Evolutionary conservation across 2,113 vertebrate species (phyloP).

Genomic region (Aplodontia rufa): DNA sequence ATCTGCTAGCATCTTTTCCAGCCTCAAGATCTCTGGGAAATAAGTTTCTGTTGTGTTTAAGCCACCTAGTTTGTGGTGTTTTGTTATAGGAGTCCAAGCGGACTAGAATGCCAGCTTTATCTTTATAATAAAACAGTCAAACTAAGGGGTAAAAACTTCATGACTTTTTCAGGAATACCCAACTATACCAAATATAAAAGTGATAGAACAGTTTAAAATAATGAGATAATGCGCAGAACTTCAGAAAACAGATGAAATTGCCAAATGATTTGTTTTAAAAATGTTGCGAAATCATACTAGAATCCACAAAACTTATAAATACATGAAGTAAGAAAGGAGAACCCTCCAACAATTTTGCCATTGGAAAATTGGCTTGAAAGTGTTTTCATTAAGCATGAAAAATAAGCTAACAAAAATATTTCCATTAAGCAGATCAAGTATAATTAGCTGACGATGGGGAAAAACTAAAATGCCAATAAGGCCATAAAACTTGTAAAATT

Average conservation of each 20-base stretch:
- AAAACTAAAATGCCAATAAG: neutral
- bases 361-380: neutral
- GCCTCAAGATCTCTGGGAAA: neutral
- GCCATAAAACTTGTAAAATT: neutral
- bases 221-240: neutral
- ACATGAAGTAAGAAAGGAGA: neutral
- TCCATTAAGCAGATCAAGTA: neutral
- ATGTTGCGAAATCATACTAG: neutral
- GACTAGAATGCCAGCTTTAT: neutral
- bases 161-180: neutral
- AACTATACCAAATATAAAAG: constrained; percentile 2
- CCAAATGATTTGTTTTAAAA: neutral
- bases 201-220: neutral
- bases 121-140: neutral
- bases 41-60: neutral
- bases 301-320: neutral
- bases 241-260: neutral
- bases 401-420: neutral
- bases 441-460: constrained; percentile 10
- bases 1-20: neutral
- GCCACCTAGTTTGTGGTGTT: neutral
- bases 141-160: neutral
- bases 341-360: neutral
- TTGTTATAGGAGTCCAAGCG: no score
- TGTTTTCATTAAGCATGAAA: neutral